These are phyloP conservation scores for Falco concolor DNA, from an alignment of 2,797 vertebrate species.

Conservation along the genomic window DNA sequence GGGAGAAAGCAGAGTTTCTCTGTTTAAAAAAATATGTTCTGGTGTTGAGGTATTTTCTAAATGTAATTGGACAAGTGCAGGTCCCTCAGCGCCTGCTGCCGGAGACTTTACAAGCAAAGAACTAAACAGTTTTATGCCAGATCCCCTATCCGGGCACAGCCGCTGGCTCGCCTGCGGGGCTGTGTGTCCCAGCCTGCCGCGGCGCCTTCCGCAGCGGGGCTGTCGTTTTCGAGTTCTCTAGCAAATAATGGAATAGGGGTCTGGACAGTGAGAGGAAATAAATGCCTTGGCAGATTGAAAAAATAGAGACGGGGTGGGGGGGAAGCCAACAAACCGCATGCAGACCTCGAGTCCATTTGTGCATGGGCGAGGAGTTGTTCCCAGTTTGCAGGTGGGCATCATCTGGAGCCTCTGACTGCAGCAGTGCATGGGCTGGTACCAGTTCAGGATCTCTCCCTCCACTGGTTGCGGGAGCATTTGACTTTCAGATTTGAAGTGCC, in stretches of 20 bases:
- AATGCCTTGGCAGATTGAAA: background rate
- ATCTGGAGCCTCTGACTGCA: background rate
- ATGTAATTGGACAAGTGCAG: background rate
- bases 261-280: background rate
- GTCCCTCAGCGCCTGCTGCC: background rate
- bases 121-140: background rate
- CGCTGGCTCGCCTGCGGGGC: background rate
- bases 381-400: rapidly evolving
- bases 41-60: conserved; percentile 1
- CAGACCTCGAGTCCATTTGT: rapidly evolving
- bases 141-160: background rate
- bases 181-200: background rate
- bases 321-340: rapidly evolving
- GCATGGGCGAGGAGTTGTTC: background rate
- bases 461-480: background rate
- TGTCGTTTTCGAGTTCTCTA: background rate
- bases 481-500: background rate
- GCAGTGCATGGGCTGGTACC: background rate
- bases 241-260: background rate
- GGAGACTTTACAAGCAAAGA: background rate
- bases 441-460: background rate
- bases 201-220: background rate
- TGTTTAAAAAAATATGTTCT: background rate
- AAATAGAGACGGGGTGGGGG: rapidly evolving
- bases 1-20: background rate